These are phyloP conservation scores for Betta splendens DNA, from an alignment of 2,797 vertebrate species.

Conservation along the genomic window DNA sequence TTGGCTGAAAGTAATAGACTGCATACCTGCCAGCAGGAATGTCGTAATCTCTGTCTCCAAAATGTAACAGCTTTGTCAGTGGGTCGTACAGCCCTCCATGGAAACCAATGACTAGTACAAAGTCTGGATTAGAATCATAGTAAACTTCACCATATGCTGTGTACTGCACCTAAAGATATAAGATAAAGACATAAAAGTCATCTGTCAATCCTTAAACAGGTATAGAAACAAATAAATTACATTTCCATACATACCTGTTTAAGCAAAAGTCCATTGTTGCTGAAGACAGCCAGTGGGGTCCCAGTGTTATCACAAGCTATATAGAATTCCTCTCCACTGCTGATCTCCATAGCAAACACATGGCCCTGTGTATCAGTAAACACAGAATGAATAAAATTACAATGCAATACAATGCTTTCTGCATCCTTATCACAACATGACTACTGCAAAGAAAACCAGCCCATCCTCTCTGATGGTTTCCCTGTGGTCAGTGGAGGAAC, in stretches of 20 bases:
- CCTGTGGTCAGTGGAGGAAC: slow-evolving; percentile 13
- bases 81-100: slow-evolving; percentile 96
- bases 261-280: slow-evolving; percentile 94
- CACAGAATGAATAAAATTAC: background rate
- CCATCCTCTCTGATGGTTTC: slow-evolving; percentile 12
- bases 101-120: slow-evolving; percentile 96
- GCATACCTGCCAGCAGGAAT: slow-evolving; percentile 89
- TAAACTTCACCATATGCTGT: slow-evolving; percentile 98
- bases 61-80: slow-evolving; percentile 94
- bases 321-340: slow-evolving; percentile 98
- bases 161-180: slow-evolving; percentile 89
- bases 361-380: slow-evolving; percentile 85
- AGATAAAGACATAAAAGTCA: background rate
- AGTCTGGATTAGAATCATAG: slow-evolving; percentile 97
- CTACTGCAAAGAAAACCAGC: background rate
- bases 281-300: slow-evolving; percentile 97
- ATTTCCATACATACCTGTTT: slow-evolving; percentile 77
- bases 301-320: slow-evolving; percentile 98
- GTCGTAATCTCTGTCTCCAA: slow-evolving; percentile 97
- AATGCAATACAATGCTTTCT: background rate
- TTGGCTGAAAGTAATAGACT: background rate
- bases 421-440: slow-evolving; percentile 7
- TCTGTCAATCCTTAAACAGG: background rate
- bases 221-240: background rate
- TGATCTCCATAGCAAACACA: slow-evolving; percentile 99